Conservation (phyloP, 2,888 invertebrate species). For the Dicranocentrus wangi region DNA sequence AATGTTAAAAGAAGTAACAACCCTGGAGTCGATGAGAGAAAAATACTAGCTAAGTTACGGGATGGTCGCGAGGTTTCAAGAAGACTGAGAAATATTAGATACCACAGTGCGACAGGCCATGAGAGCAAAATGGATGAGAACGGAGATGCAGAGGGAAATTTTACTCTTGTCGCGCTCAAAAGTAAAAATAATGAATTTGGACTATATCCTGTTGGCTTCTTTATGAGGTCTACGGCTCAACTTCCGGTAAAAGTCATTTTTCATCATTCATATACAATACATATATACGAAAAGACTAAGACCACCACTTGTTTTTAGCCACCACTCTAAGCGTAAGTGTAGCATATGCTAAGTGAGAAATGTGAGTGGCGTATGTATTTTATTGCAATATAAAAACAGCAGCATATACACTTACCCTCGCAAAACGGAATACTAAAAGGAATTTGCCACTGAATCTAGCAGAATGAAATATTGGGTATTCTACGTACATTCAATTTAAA, state of each 20-base stretch:
- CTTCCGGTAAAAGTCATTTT: slow-evolving; percentile 80
- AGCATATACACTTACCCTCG: background rate
- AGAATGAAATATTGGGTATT: no score
- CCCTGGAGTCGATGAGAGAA: slow-evolving; percentile 20
- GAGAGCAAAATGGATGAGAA: slow-evolving; percentile 84
- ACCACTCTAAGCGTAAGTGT: background rate
- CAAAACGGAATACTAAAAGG: background rate
- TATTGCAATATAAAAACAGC: background rate
- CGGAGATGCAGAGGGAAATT: slow-evolving; percentile 95
- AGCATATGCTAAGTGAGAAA: no score
- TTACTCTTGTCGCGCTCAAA: slow-evolving; percentile 83
- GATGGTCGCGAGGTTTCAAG: slow-evolving; percentile 75
- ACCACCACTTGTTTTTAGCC: background rate
- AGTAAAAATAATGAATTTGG: slow-evolving; percentile 74
- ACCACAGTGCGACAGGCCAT: slow-evolving; percentile 75
- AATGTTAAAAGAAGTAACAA: background rate
- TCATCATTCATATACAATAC: background rate
- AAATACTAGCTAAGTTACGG: slow-evolving; percentile 67
- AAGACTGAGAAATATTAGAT: slow-evolving; percentile 75
- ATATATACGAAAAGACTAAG: background rate
- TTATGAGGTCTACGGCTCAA: slow-evolving; percentile 74
- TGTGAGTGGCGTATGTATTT: background rate
- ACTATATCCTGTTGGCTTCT: slow-evolving; percentile 76
- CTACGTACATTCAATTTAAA: no score
- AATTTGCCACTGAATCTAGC: no score